Evolutionary conservation across 2,797 vertebrate species (phyloP), one percentile per base, ranked within the genome.

Genomic region (Botia almorhae): DNA sequence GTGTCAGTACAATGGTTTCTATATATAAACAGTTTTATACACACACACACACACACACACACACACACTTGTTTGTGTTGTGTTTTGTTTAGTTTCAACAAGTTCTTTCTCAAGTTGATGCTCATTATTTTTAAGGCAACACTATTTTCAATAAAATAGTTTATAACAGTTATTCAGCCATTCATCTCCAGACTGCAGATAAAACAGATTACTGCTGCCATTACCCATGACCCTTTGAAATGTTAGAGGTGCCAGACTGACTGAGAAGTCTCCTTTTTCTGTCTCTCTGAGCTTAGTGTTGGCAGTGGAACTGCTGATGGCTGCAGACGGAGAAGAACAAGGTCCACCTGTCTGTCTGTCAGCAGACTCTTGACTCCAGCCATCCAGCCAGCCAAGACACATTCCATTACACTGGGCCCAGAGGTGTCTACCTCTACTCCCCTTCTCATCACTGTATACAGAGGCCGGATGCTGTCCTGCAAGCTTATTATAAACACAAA

Each of bases 311-410:
- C 13, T 65, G 74, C 71, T 75, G 84, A 86, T 82, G 72, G 55
- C 76, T 50, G 51, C 65, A 56, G 69, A 60, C 13, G 1, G 81
- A 56, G 46, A 73, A 53, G 69, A 84, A 75, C 70, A 64, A 65
- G 63, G 58, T 55, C 68, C 84, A 83, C 77, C 82, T 82, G 72
- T 79, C 75, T 78, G 81, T 79, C 43, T 73, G 75, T 81, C 76
- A 81, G 56, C 72, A 77, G 63, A 77, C 71, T 36, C 80, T 74
- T 21, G 71, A 11, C 68, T 72, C 64, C 50, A n/a, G 63, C 55
- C 63, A 50, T n/a, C 23, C 21, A 23, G 58, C 16, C 55, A 13
- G 65, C 76, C 63, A 68, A 65, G 74, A 80, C 76, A 81, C 78
- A 73, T 36, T 53, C 36, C 75, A 58, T 81, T 51, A 75, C 17